phyloP scores from a whole-genome alignment of 1,140 invertebrate genomes.

The Sycophila sp. region DNA sequence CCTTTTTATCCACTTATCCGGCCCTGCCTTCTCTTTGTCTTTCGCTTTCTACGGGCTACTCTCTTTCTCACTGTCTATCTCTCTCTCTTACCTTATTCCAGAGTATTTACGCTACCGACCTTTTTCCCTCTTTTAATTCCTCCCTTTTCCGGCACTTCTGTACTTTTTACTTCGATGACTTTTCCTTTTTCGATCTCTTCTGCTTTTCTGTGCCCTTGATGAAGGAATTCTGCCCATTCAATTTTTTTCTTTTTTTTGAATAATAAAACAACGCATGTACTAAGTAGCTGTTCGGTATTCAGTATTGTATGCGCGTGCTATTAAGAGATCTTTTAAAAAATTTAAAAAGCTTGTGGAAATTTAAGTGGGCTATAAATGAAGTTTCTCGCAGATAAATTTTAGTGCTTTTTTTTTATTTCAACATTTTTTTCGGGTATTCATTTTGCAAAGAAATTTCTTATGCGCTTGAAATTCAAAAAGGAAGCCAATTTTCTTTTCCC shows the following conservation, averaged over 20 bases:
- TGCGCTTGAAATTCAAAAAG: too few relatives aligned
- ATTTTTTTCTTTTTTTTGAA: neutral
- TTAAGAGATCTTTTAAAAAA: neutral
- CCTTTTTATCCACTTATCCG: constrained; percentile 20
- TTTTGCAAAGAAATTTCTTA: too few relatives aligned
- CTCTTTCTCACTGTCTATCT: neutral
- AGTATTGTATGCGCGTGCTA: too few relatives aligned
- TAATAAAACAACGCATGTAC: too few relatives aligned
- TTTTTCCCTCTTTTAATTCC: constrained; percentile 23
- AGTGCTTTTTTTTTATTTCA: neutral
- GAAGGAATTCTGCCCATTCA: neutral
- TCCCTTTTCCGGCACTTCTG: neutral
- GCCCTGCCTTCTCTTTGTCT: neutral
- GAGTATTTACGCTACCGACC: constrained; percentile 4
- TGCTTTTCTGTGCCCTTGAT: neutral
- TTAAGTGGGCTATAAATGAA: too few relatives aligned
- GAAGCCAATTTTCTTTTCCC: too few relatives aligned
- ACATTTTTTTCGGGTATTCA: too few relatives aligned
- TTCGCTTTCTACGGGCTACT: neutral
- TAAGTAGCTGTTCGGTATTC: too few relatives aligned
- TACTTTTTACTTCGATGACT: neutral
- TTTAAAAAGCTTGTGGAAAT: too few relatives aligned
- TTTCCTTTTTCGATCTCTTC: neutral
- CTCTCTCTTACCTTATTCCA: neutral
- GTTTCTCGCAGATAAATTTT: too few relatives aligned